Conservation (phyloP, 2,888 invertebrate genomes). For the Ceramica pisi region DNA sequence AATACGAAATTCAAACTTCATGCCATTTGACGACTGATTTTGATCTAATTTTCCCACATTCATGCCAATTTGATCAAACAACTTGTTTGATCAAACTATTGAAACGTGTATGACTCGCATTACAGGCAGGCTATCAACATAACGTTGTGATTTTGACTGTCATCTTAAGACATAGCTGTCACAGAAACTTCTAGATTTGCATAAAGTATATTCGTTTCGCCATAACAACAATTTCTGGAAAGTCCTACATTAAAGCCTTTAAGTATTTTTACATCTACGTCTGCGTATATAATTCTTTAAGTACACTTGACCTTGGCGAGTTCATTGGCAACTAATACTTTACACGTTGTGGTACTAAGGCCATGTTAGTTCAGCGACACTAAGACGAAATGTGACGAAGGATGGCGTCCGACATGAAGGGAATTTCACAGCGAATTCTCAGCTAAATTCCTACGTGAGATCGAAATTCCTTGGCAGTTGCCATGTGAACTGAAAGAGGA, state of each 20-base stretch:
- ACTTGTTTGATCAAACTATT: too few relatives aligned
- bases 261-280: conserved; percentile 32
- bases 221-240: conserved; percentile 37
- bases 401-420: conserved; percentile 38
- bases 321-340: conserved; percentile 77
- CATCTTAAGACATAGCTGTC: neutral
- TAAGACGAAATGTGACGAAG: conserved; percentile 58
- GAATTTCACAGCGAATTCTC: conserved; percentile 39
- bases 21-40: too few relatives aligned
- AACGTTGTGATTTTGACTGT: neutral
- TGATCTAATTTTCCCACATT: too few relatives aligned
- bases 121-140: neutral
- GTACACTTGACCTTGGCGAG: conserved; percentile 69
- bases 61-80: too few relatives aligned
- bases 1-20: too few relatives aligned
- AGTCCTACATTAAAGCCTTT: conserved; percentile 41
- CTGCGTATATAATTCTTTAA: conserved; percentile 63
- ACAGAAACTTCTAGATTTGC: conserved; percentile 17
- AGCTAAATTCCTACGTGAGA: conserved; percentile 21
- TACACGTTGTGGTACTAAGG: conserved; percentile 49
- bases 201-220: conserved; percentile 10
- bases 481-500: conserved; percentile 21
- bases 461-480: conserved; percentile 32
- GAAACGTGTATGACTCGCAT: too few relatives aligned
- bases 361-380: conserved; percentile 68